Evolutionary conservation across 2,888 invertebrate genomes (phyloP), one percentile per base, ranked within the genome.

Genomic region (Zonitis immaculata): DNA sequence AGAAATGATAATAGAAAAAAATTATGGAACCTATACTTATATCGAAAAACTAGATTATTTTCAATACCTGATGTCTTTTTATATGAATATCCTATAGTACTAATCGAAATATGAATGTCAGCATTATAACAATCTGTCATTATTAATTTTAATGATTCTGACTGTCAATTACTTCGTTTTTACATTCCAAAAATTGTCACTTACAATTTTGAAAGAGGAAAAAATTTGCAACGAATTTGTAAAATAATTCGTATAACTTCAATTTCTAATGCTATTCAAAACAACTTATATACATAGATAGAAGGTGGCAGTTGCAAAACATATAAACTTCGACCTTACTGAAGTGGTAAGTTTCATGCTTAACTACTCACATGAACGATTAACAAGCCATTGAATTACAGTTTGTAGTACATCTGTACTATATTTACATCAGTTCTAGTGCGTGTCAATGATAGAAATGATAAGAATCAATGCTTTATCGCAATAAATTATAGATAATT

Each of bases 161-260:
- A 16, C 44, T 9, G 44, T 44, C 44, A 44, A 44, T 44, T 43
- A 27, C 8, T 44, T 27, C 11, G n/a, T n/a, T n/a, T n/a, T n/a
- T n/a, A n/a, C n/a, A n/a, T n/a, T n/a, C n/a, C n/a, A n/a, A n/a
- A n/a, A n/a, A n/a, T n/a, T n/a, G n/a, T n/a, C n/a, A n/a, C n/a
- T n/a, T n/a, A n/a, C n/a, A n/a, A n/a, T n/a, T n/a, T n/a, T n/a
- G n/a, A n/a, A n/a, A n/a, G n/a, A n/a, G n/a, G n/a, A n/a, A n/a
- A n/a, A n/a, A n/a, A n/a, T n/a, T n/a, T n/a, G n/a, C n/a, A n/a
- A n/a, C n/a, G n/a, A n/a, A n/a, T n/a, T n/a, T n/a, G n/a, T n/a
- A n/a, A n/a, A n/a, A n/a, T n/a, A 49, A 52, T 57, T 52, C 52
- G 54, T 54, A 54, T 57, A 54, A 49, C 49, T 26, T 45, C 42